These are phyloP conservation scores for Plemyria rubiginata DNA, from an alignment of 2,888 invertebrate species.

Conservation along the genomic window DNA sequence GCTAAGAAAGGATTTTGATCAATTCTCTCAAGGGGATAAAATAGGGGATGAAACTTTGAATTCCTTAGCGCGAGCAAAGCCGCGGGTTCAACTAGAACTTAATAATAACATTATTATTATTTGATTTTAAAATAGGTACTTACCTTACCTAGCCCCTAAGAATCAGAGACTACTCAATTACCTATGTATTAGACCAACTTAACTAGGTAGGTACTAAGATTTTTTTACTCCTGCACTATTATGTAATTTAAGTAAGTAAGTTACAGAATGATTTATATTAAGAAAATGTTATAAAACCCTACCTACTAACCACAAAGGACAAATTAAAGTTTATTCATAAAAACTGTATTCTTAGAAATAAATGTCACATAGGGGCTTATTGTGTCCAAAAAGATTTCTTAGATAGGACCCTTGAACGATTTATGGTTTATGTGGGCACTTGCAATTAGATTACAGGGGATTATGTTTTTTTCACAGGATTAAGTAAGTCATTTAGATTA, in stretches of 20 bases:
- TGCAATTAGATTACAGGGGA: slow-evolving; percentile 43
- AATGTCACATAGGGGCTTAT: slow-evolving; percentile 31
- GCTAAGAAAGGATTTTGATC: too few relatives aligned
- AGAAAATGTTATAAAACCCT: not conserved
- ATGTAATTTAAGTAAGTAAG: not conserved
- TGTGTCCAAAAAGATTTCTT: slow-evolving; percentile 39
- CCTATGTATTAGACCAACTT: not conserved
- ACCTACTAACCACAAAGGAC: slow-evolving; percentile 9
- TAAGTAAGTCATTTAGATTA: not conserved
- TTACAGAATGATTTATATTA: not conserved
- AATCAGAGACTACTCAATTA: not conserved
- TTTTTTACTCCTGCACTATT: too few relatives aligned
- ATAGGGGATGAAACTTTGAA: too few relatives aligned
- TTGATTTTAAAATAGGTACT: not conserved
- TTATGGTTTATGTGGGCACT: slow-evolving; percentile 51
- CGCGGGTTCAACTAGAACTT: too few relatives aligned
- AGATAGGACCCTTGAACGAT: slow-evolving; percentile 41
- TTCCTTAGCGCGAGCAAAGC: too few relatives aligned
- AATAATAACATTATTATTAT: too few relatives aligned
- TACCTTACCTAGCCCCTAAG: too few relatives aligned
- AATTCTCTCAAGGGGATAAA: too few relatives aligned
- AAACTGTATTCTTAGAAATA: slow-evolving; percentile 21
- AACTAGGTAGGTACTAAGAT: too few relatives aligned
- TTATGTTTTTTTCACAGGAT: slow-evolving; percentile 1
- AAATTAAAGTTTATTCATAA: slow-evolving; percentile 23